Evolutionary conservation across 2,888 invertebrate genomes (phyloP).

Genomic region (Pimpla rufipes): DNA sequence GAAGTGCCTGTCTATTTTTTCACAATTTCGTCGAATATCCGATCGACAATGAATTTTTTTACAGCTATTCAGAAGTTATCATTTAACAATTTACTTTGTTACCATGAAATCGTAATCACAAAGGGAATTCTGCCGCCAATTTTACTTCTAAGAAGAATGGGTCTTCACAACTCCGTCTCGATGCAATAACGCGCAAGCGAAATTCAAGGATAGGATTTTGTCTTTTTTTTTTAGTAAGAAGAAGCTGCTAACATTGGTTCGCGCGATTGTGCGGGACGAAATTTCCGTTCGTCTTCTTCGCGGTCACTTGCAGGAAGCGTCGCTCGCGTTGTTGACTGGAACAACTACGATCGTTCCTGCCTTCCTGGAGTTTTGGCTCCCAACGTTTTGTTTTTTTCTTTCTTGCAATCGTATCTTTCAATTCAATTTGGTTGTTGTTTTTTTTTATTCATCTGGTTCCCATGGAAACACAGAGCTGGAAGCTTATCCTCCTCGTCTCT

Average conservation of each 20-base stretch:
- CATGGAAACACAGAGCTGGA: neutral
- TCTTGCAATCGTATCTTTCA: constrained; percentile 15
- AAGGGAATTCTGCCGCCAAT: too few species aligned
- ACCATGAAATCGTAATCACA: too few species aligned
- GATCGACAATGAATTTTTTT: too few species aligned
- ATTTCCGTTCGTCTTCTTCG: constrained; percentile 63
- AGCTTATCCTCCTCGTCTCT: constrained; percentile 64
- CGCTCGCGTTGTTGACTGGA: constrained; percentile 29
- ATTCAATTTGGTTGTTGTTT: constrained; percentile 28
- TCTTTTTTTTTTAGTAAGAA: constrained; percentile 17
- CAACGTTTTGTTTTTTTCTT: constrained; percentile 1
- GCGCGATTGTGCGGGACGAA: constrained; percentile 49
- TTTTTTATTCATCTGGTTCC: constrained; percentile 2
- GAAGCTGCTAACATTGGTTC: constrained; percentile 48
- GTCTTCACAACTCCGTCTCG: neutral
- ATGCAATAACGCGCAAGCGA: constrained; percentile 30
- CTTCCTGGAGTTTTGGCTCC: neutral
- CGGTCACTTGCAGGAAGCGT: constrained; percentile 29
- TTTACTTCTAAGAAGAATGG: too few species aligned
- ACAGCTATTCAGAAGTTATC: too few species aligned
- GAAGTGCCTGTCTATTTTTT: too few species aligned
- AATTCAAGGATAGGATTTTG: neutral
- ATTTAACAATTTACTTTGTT: too few species aligned
- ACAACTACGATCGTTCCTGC: constrained; percentile 29
- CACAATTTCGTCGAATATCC: too few species aligned